Evolutionary conservation across 2,113 vertebrate genomes (phyloP).

Genomic region (Pyrgilauda ruficollis): DNA sequence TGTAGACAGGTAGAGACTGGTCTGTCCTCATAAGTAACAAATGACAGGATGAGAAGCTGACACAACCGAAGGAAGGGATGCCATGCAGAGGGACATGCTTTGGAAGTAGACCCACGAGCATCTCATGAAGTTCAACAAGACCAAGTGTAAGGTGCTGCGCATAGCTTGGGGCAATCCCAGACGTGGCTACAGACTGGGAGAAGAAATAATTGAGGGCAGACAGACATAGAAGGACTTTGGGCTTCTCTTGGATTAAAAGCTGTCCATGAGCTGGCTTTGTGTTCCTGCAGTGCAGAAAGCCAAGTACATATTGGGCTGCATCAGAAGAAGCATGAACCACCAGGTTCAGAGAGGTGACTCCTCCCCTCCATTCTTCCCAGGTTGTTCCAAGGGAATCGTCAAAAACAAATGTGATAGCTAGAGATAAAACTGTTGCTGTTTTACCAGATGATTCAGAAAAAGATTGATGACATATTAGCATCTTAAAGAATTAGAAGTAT

Average conservation of each 20-base stretch:
- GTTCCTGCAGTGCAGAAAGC: background rate
- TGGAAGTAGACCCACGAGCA: accelerated
- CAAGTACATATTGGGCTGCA: background rate
- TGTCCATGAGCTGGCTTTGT: background rate
- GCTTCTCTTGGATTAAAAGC: background rate
- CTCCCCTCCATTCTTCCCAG: background rate
- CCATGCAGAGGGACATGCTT: background rate
- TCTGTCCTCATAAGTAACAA: background rate
- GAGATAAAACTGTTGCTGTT: background rate
- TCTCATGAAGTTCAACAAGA: background rate
- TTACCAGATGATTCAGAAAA: background rate
- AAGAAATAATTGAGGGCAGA: background rate
- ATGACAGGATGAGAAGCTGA: background rate
- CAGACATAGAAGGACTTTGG: background rate
- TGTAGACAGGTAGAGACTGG: accelerated
- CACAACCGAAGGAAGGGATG: background rate
- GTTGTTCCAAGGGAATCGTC: background rate
- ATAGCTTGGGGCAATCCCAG: accelerated
- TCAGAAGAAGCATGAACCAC: background rate
- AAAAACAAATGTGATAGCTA: background rate
- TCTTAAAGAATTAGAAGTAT: background rate
- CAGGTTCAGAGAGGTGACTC: background rate
- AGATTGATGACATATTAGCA: background rate
- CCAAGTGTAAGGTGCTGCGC: background rate
- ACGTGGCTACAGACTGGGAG: too few species aligned